phyloP scores from a whole-genome alignment of 1,140 invertebrate genomes.

The Leptonema lineaticorne region DNA sequence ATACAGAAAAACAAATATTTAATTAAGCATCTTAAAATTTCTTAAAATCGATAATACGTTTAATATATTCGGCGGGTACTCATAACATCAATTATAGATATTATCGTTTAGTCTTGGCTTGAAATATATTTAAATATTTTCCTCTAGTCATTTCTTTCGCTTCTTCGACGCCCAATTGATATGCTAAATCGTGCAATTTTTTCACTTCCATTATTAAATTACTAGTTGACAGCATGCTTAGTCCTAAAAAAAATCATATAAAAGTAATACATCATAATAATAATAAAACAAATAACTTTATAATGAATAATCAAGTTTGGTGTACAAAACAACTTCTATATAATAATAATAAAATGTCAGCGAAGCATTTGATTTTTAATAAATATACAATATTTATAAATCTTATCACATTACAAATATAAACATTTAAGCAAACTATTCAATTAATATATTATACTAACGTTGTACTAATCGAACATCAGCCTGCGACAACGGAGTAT shows the following conservation, averaged over 20 bases:
- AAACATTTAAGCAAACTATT: too few species aligned
- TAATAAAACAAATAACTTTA: neutral
- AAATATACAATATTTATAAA: too few species aligned
- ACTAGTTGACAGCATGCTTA: constrained; percentile 75
- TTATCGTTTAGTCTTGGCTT: constrained; percentile 48
- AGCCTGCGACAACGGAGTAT: constrained; percentile 60
- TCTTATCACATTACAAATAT: too few species aligned
- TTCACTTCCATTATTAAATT: constrained; percentile 88
- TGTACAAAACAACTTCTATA: too few species aligned
- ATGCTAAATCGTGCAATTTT: constrained; percentile 89
- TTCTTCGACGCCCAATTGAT: constrained; percentile 91
- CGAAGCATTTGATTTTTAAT: neutral
- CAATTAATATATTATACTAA: too few species aligned
- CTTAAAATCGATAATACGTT: too few species aligned
- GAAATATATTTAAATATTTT: constrained; percentile 90
- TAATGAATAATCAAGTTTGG: too few species aligned
- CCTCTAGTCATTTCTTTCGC: constrained; percentile 95
- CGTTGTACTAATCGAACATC: constrained; percentile 73
- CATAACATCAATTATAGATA: too few species aligned
- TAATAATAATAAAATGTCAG: too few species aligned
- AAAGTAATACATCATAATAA: constrained; percentile 20
- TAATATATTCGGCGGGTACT: too few species aligned
- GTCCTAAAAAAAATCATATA: constrained; percentile 61
- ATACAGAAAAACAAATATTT: too few species aligned
- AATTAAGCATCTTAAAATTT: too few species aligned